Evolutionary conservation across 2,797 vertebrate species (phyloP), one percentile per base, ranked within the genome.

Genomic region (Chanos chanos): DNA sequence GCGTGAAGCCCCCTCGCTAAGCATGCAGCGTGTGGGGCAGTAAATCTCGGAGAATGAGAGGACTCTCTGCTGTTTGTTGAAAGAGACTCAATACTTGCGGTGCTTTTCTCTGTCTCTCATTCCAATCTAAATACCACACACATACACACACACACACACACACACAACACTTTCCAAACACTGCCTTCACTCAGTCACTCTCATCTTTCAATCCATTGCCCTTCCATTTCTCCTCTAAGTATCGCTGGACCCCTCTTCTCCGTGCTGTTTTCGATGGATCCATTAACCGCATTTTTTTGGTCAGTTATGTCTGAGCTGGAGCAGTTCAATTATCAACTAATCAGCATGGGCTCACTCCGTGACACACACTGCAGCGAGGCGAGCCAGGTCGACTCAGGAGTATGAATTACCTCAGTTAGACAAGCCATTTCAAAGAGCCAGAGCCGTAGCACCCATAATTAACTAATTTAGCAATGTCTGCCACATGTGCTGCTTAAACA

Each of bases 401-500:
- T 72, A 72, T 77, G 77, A 79, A 71, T 77, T 65, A 75, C 48
- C 54, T 65, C 55, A 73, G 72, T 77, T 76, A 71, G 75, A 72
- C 63, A 72, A 59, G 53, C 45, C 47, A 80, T 84, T 89, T 90
- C 83, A 89, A 87, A 89, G 86, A 61, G 61, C 71, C 69, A 74
- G 68, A 83, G 87, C 82, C 71, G 55, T 60, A 65, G 61, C 54
- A 68, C 70, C 69, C 72, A 64, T 73, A 59, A 81, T 85, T 81
- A 85, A 86, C 83, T 83, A 70, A 68, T 84, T 86, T 86, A 81
- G 72, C 83, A 73, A 77, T 82, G 59, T 80, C 63, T 85, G 81
- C 84, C 82, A 85, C 83, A 72, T 83, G 81, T 85, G 84, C 73
- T 69, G 82, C 86, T 87, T 84, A 79, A 81, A 73, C 74, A 77